phyloP scores from a whole-genome alignment of 2,888 invertebrate genomes.

The Tachina fera region DNA sequence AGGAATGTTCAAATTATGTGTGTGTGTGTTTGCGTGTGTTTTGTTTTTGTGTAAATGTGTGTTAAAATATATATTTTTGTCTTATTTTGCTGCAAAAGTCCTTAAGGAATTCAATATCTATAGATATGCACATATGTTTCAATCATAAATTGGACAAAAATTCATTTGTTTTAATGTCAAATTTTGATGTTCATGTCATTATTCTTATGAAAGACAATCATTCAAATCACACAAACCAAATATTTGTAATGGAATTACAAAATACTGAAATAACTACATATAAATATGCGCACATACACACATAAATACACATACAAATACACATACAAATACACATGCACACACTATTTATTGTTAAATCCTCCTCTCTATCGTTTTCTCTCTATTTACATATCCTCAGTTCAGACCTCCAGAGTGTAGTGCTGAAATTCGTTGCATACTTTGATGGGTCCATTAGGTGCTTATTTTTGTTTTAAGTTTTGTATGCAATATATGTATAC shows the following conservation, averaged over 20 bases:
- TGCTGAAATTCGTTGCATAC: background rate
- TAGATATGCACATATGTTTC: constrained; percentile 28
- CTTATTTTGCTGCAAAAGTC: constrained; percentile 25
- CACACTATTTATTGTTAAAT: background rate
- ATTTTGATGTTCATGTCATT: constrained; percentile 69
- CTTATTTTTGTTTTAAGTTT: constrained; percentile 1
- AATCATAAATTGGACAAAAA: constrained; percentile 72
- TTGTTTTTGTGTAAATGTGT: background rate
- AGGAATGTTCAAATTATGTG: constrained; percentile 5
- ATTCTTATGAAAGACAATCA: constrained; percentile 43
- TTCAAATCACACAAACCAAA: background rate
- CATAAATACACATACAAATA: too few species aligned
- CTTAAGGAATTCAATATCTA: constrained; percentile 63
- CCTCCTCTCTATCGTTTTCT: background rate
- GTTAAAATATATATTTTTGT: background rate
- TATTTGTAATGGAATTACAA: background rate
- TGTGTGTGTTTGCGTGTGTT: background rate
- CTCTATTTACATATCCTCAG: background rate
- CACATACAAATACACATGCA: background rate
- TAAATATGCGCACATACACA: background rate
- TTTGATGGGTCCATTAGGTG: constrained; percentile 35
- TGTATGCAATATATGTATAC: background rate
- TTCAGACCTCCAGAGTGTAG: background rate
- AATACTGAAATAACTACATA: background rate
- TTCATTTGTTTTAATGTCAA: constrained; percentile 74